Percentiles rank a stretch among this genome's conserved stretches.
Evolutionary conservation across 2,888 invertebrate species (phyloP).

Genomic region (Scelioninae gen. 2): DNA sequence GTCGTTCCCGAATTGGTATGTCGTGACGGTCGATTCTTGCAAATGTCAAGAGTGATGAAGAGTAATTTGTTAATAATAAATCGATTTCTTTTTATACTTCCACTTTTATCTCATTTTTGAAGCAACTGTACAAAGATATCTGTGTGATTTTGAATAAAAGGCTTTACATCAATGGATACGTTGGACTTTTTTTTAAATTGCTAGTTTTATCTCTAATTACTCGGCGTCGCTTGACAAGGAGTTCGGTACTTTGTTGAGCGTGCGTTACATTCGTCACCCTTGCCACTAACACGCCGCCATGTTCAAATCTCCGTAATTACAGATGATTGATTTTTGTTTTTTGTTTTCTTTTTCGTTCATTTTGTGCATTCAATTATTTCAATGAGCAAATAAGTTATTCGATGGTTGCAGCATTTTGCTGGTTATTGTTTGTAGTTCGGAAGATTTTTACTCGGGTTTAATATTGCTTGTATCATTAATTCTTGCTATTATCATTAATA

Average conservation of each 20-base stretch:
- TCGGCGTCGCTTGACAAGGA: conserved; percentile 51
- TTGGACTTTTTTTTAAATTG: conserved; percentile 67
- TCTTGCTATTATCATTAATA: too few species aligned
- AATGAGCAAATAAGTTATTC: too few species aligned
- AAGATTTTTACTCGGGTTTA: too few species aligned
- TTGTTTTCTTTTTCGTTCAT: too few species aligned
- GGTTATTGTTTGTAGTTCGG: too few species aligned
- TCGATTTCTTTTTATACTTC: conserved; percentile 2
- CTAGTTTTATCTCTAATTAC: conserved; percentile 49
- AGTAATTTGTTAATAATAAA: conserved; percentile 41
- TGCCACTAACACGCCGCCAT: conserved; percentile 19
- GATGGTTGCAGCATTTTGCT: too few species aligned
- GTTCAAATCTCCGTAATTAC: neutral
- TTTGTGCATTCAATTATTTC: too few species aligned
- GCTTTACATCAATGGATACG: conserved; percentile 66
- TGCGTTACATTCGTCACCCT: conserved; percentile 31
- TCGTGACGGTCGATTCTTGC: neutral
- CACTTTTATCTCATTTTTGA: conserved; percentile 12
- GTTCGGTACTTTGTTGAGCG: conserved; percentile 3
- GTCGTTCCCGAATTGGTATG: too few species aligned
- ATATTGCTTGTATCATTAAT: too few species aligned
- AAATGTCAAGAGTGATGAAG: conserved; percentile 54
- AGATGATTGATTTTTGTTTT: too few species aligned
- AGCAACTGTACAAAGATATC: conserved; percentile 41
- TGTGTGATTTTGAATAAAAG: conserved; percentile 68